Conservation (phyloP, 2,888 invertebrate species). For the Sinhomidia bicolor region DNA sequence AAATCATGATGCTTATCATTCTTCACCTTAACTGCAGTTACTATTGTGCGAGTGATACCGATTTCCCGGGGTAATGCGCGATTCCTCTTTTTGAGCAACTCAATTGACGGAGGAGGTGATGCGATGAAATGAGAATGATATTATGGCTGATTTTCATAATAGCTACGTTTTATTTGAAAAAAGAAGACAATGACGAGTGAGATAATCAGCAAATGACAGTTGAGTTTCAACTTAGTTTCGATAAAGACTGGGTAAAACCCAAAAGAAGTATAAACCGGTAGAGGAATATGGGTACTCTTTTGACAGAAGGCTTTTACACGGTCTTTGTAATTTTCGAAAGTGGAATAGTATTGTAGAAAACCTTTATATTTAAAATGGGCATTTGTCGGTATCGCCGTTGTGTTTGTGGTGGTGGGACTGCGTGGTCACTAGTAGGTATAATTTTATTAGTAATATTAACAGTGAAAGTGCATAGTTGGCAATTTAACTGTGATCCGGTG, state of each 20-base stretch:
- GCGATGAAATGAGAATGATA: not conserved
- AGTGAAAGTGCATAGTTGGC: slow-evolving; percentile 11
- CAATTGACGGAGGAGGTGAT: not conserved
- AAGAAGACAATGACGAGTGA: not conserved
- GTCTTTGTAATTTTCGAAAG: not conserved
- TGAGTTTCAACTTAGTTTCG: not conserved
- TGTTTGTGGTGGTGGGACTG: not conserved
- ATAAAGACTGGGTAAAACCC: slow-evolving; percentile 30
- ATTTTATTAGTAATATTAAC: not conserved
- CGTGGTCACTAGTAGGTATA: not conserved
- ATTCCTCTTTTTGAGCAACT: not conserved
- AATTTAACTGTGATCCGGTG: slow-evolving; percentile 73
- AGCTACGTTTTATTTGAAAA: not conserved
- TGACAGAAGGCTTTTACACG: not conserved
- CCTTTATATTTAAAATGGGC: not conserved
- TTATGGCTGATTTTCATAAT: slow-evolving; percentile 4
- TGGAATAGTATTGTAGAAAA: not conserved
- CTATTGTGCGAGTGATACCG: not conserved
- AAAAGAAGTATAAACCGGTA: slow-evolving; percentile 10
- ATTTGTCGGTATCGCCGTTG: not conserved
- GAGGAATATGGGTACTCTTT: not conserved
- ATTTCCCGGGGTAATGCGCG: slow-evolving; percentile 2
- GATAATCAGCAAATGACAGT: slow-evolving; percentile 8
- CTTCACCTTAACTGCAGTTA: not conserved
- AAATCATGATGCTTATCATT: not conserved